Base-by-base conservation (phyloP, 2,797 vertebrate species). In the Oryzias dopingdopingensis region DNA sequence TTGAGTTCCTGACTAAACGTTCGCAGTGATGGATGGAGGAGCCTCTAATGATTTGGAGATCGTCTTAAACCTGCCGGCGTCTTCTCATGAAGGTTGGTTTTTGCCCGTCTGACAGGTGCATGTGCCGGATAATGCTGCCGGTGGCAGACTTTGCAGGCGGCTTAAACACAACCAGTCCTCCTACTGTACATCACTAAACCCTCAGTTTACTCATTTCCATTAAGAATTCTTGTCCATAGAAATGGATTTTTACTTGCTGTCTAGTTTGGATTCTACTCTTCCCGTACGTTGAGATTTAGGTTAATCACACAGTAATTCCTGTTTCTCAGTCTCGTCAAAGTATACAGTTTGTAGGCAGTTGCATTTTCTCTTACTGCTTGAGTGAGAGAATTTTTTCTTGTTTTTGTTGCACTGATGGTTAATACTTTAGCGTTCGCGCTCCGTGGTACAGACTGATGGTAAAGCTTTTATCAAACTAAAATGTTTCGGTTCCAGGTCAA, bases 101-200 rank as follows among this genome's bases (percentile, higher is more conserved):
- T 59, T 74, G 59, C 43, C 71, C 74, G 82, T 86, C 80, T 86
- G 82, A 89, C 86, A 87, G 88, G 84, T 86, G 82, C 81, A 79
- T 71, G 74, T 80, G 76, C 77, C 52, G 81, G 83, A 89, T 90
- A 88, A 87, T 84, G 70, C 80, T 82, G 79, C 82, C 76, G 76
- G 80, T 85, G 80, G 85, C 84, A 86, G 80, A 86, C 81, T 89
- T 87, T 84, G 85, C 83, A 64, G 77, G 79, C 74, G 82, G 84
- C 84, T 89, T 89, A 89, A 82, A 85, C 61, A 85, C 79, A 83
- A 86, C 79, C 81, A 78, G 82, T 86, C 85, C 87, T 85, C 86
- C 87, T 84, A 83, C 86, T 84, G 82, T 88, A 88, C 88, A 88
- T 79, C 83, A 81, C 83, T 89, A 82, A 88, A 86, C 82, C 82